These are phyloP conservation scores for Gymnothorax javanicus DNA, from an alignment of 2,797 vertebrate genomes.

Conservation along the genomic window DNA sequence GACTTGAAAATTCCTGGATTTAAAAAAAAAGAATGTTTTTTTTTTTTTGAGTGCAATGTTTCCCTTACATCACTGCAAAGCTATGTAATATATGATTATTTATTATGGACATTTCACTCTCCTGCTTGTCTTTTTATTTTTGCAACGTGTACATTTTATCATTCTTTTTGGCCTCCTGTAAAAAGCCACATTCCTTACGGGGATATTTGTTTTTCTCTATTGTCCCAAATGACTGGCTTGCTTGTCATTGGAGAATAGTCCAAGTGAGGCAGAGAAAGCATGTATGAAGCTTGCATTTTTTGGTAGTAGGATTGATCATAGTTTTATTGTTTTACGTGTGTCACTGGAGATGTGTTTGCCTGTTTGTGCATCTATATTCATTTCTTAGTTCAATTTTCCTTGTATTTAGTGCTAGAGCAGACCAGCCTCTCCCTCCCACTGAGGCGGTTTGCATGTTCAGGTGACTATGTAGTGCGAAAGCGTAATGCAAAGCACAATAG, in stretches of 20 bases:
- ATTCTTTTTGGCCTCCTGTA: not conserved
- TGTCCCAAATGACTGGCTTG: not conserved
- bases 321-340: not conserved
- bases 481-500: slow-evolving; percentile 25
- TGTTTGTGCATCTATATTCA: too few species aligned
- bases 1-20: slow-evolving; percentile 19
- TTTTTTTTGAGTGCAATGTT: slow-evolving; percentile 30
- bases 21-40: slow-evolving; percentile 16
- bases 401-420: not conserved
- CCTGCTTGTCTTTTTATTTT: slow-evolving; percentile 12
- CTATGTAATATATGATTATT: slow-evolving; percentile 28
- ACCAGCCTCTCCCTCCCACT: not conserved
- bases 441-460: slow-evolving; percentile 10
- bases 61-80: slow-evolving; percentile 34
- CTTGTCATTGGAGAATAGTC: not conserved
- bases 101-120: not conserved
- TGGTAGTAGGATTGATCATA: not conserved
- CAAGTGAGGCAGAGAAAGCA: not conserved
- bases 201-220: not conserved
- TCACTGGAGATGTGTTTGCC: not conserved
- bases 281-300: not conserved
- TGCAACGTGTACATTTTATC: not conserved
- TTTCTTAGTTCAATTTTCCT: not conserved
- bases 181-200: not conserved
- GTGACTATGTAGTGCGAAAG: slow-evolving; percentile 7